Evolutionary conservation across 2,797 vertebrate genomes (phyloP), one percentile per base, ranked within the genome.

Genomic region (Craterocephalus amniculus): DNA sequence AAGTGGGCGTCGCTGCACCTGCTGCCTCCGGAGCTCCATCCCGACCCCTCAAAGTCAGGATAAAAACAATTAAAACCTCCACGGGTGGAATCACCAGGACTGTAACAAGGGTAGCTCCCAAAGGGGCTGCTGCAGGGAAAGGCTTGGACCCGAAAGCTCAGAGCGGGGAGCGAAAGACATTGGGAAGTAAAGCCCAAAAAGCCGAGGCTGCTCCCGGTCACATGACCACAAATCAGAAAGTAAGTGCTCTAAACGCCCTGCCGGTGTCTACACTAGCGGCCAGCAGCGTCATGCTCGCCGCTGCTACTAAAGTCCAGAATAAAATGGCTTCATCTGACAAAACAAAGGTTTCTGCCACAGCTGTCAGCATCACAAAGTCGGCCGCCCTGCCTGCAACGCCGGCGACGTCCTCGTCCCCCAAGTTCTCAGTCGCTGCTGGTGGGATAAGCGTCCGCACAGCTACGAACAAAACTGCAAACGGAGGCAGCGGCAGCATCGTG

Each of bases 31-130:
- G 95, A 1, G 89, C 84, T 55, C 94, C 97, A 2, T 96, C 97
- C 0, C 90, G 97, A 55, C 98, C 97, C 14, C 95, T 99, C 48
- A 99, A 99, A 57, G 97, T 99, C 26, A 81, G 98, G 51, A 99
- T 99, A 81, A 99, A 99, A 87, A 99, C 97, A 43, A 96, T 99
- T 69, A 99, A 99, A 81, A 99, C 97, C 0, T 96, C 97, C 29
- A 96, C 96, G 0, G 98, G 98, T 18, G 96, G 95, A 82, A 97
- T 99, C 90, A 99, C 97, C 48, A 92, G 98, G 78, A 99, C 97
- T 0, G 97, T 99, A 6, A 99, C 97, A 3, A 93, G 95, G 59
- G 96, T 99, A 3, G 96, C 82, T 4, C 82, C 92, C 0, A 95
- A 94, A 89, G 92, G 91, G 2, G 88, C 76, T 0, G 84, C 87